Percentiles rank a stretch among this genome's conserved stretches.
These are phyloP conservation scores for Gobio occitaniae DNA, from an alignment of 2,797 vertebrate genomes.

Conservation along the genomic window DNA sequence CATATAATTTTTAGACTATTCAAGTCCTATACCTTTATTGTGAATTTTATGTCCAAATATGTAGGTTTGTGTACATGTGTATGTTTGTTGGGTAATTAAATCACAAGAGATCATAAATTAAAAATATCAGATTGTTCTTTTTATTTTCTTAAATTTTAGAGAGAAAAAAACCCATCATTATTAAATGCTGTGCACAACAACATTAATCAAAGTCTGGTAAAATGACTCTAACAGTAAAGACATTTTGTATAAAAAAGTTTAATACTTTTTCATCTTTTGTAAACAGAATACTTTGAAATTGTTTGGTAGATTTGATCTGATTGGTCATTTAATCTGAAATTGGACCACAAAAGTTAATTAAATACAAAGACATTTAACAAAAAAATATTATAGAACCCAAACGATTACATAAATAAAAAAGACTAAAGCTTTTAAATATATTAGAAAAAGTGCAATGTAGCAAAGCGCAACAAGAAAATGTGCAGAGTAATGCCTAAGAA, in stretches of 20 bases:
- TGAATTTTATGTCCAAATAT: background rate
- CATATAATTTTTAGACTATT: no score
- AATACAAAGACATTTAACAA: background rate
- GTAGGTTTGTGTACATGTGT: background rate
- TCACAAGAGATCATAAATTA: background rate
- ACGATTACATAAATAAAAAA: background rate
- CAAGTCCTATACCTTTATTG: background rate
- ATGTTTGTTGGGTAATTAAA: background rate
- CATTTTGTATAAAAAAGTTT: background rate
- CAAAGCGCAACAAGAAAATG: background rate
- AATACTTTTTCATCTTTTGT: background rate
- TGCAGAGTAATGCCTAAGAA: background rate
- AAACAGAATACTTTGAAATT: background rate
- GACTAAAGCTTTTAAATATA: background rate
- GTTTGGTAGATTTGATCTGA: background rate
- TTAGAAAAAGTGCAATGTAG: background rate
- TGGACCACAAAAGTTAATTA: background rate
- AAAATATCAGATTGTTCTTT: background rate
- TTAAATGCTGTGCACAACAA: background rate
- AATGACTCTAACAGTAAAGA: background rate
- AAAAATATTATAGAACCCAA: background rate
- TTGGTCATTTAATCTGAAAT: background rate
- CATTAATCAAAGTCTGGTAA: background rate
- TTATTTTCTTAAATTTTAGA: background rate
- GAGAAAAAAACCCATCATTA: background rate